These are phyloP conservation scores for Pachypsylla venusta DNA, from an alignment of 1,140 invertebrate species.

Conservation along the genomic window DNA sequence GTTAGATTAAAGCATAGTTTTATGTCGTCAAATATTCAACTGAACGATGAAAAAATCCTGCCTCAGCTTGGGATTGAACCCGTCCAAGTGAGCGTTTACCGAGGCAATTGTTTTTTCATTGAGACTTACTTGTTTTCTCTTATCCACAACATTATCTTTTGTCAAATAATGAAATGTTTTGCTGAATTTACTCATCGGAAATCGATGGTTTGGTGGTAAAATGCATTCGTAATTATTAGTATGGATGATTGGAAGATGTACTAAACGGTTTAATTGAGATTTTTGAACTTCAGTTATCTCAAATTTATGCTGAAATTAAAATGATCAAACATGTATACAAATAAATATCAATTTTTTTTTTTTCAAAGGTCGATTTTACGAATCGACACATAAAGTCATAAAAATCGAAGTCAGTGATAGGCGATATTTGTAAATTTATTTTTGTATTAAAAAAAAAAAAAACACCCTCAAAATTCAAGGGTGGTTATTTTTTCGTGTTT, in stretches of 20 bases:
- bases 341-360: background rate
- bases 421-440: too few species aligned
- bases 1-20: too few species aligned
- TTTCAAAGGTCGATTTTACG: background rate
- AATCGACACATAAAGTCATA: background rate
- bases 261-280: conserved; percentile 14
- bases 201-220: conserved; percentile 28
- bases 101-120: too few species aligned
- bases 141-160: conserved; percentile 26
- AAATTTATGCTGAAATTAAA: conserved; percentile 6
- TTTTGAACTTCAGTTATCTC: background rate
- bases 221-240: conserved; percentile 29
- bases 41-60: too few species aligned
- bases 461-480: too few species aligned
- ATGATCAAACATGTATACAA: background rate
- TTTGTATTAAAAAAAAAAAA: too few species aligned
- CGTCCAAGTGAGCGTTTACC: too few species aligned
- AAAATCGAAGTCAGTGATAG: background rate
- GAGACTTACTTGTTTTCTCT: conserved; percentile 23
- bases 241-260: conserved; percentile 28
- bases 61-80: too few species aligned
- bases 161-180: conserved; percentile 25
- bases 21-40: too few species aligned
- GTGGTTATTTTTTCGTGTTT: too few species aligned
- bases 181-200: conserved; percentile 31